Conservation (phyloP, 2,888 invertebrate species). For the Machimus atricapillus region DNA sequence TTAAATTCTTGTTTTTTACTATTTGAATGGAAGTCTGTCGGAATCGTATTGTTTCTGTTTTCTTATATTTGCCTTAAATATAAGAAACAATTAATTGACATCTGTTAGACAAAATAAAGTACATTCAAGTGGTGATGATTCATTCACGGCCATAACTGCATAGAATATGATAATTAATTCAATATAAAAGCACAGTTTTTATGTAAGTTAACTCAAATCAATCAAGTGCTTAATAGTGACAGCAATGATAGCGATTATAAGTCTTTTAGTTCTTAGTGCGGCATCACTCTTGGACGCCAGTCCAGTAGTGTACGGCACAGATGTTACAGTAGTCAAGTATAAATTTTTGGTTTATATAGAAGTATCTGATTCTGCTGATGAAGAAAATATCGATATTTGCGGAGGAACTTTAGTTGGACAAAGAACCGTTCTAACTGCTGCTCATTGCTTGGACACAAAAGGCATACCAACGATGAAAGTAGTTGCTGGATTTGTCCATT, state of each 20-base stretch:
- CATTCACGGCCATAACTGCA: too few species aligned
- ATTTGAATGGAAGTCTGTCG: too few species aligned
- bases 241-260: not conserved
- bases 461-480: not conserved
- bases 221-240: not conserved
- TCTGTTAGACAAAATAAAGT: too few species aligned
- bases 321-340: not conserved
- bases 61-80: too few species aligned
- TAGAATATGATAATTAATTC: too few species aligned
- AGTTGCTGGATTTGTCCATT: not conserved
- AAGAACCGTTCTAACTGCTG: not conserved
- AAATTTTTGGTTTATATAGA: not conserved
- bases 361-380: not conserved
- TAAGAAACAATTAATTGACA: too few species aligned
- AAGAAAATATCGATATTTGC: not conserved
- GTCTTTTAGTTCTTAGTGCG: not conserved
- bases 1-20: too few species aligned
- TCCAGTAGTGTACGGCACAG: not conserved
- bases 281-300: not conserved
- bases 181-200: too few species aligned
- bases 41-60: too few species aligned
- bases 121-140: too few species aligned
- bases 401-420: not conserved
- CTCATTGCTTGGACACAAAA: not conserved
- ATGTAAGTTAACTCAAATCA: too few species aligned